Evolutionary conservation across 2,888 invertebrate species (phyloP), one percentile per base, ranked within the genome.

Genomic region (Diachrysia chrysitis): DNA sequence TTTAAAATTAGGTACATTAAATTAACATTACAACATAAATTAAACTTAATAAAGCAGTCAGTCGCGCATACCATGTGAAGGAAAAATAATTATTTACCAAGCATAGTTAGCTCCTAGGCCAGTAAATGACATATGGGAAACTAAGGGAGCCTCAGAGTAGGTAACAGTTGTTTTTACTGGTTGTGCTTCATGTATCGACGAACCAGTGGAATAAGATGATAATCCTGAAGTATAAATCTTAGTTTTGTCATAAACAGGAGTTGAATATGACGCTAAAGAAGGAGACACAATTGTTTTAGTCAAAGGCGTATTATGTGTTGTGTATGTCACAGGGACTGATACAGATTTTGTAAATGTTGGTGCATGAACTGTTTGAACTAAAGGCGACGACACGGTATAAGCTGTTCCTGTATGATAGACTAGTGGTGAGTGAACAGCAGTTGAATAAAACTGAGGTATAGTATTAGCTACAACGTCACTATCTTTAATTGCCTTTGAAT

Each of bases 91-190:
- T 66, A 32, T 84, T n/a, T 88, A 92, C 88, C 90, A 92, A 57
- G 87, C 78, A 67, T 91, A 89, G 59, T 73, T 86, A 14, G 84
- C 70, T 59, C 87, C 87, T 54, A 86, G 70, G 25, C 85, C 86
- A 58, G 82, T 82, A 66, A 89, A 90, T 25, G 87, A 85, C 69
- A 86, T 85, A 67, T 89, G 90, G 32, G 88, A 87, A 17, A 87
- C 85, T 42, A 78, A 58, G 0, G 88, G 86, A 14, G 86, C 81
- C 46, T 87, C 85, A 4, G 87, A 86, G 69, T 88, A 85, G 5
- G 83, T 76, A 9, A 86, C 72, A 65, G 77, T 73, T n/a, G 82
- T 69, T 73, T 84, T 86, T 54, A 81, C 58, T 32, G 82, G 73
- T 58, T 79, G 76, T 64, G 76, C 67, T 48, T 59, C 77, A 71